Evolutionary conservation across 2,113 vertebrate genomes (phyloP).

Genomic region (Isichthys henryi): DNA sequence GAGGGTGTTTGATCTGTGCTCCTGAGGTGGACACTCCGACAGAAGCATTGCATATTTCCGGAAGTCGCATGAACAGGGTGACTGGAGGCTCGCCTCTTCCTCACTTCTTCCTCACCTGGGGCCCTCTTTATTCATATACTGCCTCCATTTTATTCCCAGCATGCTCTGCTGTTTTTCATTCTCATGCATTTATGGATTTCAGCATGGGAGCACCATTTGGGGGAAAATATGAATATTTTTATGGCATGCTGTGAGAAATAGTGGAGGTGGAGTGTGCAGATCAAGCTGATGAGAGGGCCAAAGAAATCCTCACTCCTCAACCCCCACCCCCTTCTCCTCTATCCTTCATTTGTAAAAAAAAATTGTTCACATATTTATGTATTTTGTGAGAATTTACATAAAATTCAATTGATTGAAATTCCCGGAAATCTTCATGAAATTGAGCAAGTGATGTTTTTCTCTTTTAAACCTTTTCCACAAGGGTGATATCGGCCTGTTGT

Average conservation of each 20-base stretch:
- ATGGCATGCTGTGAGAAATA: slow-evolving; percentile 27
- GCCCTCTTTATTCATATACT: slow-evolving; percentile 28
- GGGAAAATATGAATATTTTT: slow-evolving; percentile 46
- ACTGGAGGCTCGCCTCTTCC: background rate
- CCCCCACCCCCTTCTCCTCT: background rate
- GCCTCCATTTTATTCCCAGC: slow-evolving; percentile 9
- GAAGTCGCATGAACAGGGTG: background rate
- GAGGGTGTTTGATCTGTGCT: background rate
- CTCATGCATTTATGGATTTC: slow-evolving; percentile 42
- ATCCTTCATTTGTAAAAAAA: background rate
- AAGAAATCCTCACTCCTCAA: background rate
- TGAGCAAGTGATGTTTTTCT: background rate
- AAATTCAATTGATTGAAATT: background rate
- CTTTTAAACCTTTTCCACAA: background rate
- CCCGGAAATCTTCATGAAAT: background rate
- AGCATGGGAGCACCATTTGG: slow-evolving; percentile 15
- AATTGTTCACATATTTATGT: background rate
- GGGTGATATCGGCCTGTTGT: background rate
- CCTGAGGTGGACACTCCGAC: background rate
- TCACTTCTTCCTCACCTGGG: background rate
- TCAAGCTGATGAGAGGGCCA: background rate
- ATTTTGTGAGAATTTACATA: background rate
- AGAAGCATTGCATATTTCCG: background rate
- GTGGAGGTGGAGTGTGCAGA: background rate
- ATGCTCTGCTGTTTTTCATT: slow-evolving; percentile 31